Base-by-base conservation (phyloP, 2,888 invertebrate genomes). In the Tetragonula carbonaria region DNA sequence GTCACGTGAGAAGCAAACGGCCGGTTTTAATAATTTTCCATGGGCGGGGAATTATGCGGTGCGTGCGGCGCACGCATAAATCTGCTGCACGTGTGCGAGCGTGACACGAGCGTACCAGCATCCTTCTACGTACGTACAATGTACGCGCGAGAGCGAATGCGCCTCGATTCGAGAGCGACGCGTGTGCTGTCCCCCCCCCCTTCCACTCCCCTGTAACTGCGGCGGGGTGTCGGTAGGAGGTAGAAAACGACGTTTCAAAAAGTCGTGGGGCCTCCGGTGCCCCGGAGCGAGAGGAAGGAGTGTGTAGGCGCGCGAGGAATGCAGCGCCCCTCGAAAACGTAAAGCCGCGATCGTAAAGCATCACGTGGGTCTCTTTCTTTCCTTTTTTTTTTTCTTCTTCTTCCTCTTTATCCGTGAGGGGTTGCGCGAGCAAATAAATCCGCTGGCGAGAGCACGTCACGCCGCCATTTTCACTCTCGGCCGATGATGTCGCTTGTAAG, bases 251-350 rank as follows among this genome's bases (percentile, higher is more conserved):
- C 62, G 67, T 68, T 77, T 84, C 65, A 57, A 78, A 78, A 74
- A 83, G 50, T 65, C 77, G 70, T 18, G 70, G 50, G 70, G 50
- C 72, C 55, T 51, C 45, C 45, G 75, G 74, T 78, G 79, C 71
- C 87, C 87, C 77, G 91, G 85, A 89, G 89, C 77, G 89, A 90
- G 72, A 81, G 23, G 65, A 68, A 81, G 21, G 65, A 68, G 70
- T 38, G 86, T 86, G 86, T 88, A 90, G 90, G 90, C 90, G 90
- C 88, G 84, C 78, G 80, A 85, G 86, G 89, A 90, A 91, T 91
- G 88, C 85, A 85, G 84, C 79, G 77, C 82, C 72, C 82, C 72
- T 85, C 77, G 84, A 84, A 86, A 87, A 88, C 84, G 80, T 81
- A 85, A 45, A 38, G 86, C 78, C 77, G 80, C 74, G 86, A 82